A percentile compares a stretch with the other conserved stretches of the same genome.
phyloP scores from a whole-genome alignment of 1,140 invertebrate species.

The Linepithema humile region DNA sequence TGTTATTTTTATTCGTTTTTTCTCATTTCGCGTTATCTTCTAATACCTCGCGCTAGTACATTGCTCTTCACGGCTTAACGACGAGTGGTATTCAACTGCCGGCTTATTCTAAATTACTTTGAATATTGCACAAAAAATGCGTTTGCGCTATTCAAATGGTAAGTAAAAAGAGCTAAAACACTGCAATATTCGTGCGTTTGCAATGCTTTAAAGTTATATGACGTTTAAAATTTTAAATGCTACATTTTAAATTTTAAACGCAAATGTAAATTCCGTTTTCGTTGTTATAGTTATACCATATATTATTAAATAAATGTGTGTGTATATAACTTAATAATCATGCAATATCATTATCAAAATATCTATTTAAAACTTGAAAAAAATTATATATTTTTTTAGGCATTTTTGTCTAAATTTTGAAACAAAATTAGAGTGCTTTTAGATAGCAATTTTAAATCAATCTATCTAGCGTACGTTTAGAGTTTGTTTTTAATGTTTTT shows the following conservation, averaged over 20 bases:
- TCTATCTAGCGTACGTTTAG: too few relatives aligned
- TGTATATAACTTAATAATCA: neutral
- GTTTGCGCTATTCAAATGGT: neutral
- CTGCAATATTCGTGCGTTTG: neutral
- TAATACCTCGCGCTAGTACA: slow-evolving; percentile 23
- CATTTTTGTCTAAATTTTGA: too few relatives aligned
- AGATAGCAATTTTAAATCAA: too few relatives aligned
- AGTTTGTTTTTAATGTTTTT: too few relatives aligned
- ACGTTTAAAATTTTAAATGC: neutral
- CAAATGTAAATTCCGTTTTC: neutral
- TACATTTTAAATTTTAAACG: neutral
- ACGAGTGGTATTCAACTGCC: slow-evolving; percentile 4
- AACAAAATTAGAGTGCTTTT: too few relatives aligned
- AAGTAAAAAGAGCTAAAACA: neutral
- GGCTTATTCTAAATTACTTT: slow-evolving; percentile 24
- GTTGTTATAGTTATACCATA: neutral
- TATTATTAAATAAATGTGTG: neutral
- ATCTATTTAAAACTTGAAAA: too few relatives aligned
- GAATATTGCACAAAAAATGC: neutral
- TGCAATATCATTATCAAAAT: neutral
- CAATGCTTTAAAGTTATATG: neutral
- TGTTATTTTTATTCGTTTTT: slow-evolving; percentile 1
- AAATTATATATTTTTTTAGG: too few relatives aligned
- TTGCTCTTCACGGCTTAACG: neutral
- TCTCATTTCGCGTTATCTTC: slow-evolving; percentile 1